Evolutionary conservation across 2,113 vertebrate species (phyloP), one percentile per base, ranked within the genome.

Genomic region (Clarias gariepinus): DNA sequence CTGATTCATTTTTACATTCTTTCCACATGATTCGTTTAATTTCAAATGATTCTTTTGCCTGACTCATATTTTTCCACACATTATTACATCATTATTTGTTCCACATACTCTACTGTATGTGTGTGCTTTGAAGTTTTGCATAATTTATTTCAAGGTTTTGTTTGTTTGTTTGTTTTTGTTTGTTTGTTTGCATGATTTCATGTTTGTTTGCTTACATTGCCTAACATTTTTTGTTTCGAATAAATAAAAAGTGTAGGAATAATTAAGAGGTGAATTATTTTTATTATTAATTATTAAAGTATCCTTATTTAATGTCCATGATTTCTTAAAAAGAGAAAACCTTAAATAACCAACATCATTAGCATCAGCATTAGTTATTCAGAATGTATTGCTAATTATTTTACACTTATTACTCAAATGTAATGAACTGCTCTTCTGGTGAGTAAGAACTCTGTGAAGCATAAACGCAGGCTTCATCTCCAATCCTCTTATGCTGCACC

Each of bases 401-500:
- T 60, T 61, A 36, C 64, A 68, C 47, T 9, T 64, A 47, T 82
- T 64, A n/a, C 19, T 55, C 80, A 57, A 81, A 83, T 66, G 10
- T 61, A 79, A 82, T 25, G 30, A 79, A 63, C 16, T 73, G 47
- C n/a, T 64, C 61, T 82, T 21, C 78, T 60, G 13, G 21, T 80
- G 25, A 71, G 87, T 87, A 89, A 92, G 68, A 81, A 90, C 83
- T 61, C 69, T 89, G 87, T 85, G 74, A 84, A 84, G 87, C 81
- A 78, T 86, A 71, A 86, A 90, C 88, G 90, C 90, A 91, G 89
- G 85, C 69, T 87, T 64, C 86, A 77, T 85, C 85, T 91, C 82
- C 94, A 96, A 96, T 96, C 95, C 95, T 95, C 94, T 96, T 96
- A 96, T 85, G 92, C 88, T 88, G 87, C 87, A 88, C 91, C 91